Evolutionary conservation across 2,797 vertebrate genomes (phyloP).

Genomic region (Phyllotis vaccarum): DNA sequence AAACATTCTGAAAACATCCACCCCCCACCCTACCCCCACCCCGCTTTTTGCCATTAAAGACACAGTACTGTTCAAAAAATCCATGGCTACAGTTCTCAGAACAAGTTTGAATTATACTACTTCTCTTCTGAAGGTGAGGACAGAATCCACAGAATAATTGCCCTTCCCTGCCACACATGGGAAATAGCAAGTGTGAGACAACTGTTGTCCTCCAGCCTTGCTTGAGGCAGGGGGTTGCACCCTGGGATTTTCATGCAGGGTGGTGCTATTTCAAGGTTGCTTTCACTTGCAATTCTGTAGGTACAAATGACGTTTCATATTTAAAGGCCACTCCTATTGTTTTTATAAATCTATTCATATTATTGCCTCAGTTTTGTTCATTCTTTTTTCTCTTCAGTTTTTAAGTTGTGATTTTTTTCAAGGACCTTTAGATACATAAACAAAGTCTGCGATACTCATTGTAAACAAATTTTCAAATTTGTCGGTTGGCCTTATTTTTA

Average conservation of each 20-base stretch:
- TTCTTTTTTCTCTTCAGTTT: neutral
- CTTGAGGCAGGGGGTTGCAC: neutral
- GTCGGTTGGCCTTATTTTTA: constrained; percentile 9
- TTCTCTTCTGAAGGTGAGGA: neutral
- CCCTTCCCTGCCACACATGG: neutral
- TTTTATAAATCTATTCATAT: neutral
- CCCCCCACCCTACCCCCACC: too few species aligned
- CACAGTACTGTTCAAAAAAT: accelerated
- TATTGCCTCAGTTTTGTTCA: neutral
- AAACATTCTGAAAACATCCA: too few species aligned
- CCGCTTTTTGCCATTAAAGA: constrained; percentile 47
- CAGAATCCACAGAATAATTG: accelerated
- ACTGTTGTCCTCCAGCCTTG: neutral
- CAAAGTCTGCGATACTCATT: neutral
- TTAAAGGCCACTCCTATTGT: neutral
- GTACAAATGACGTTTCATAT: neutral
- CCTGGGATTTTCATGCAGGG: neutral
- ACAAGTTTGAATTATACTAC: accelerated
- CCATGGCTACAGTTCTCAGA: accelerated
- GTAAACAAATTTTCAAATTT: neutral
- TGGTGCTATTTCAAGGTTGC: accelerated
- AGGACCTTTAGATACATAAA: neutral
- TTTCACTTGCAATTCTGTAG: neutral
- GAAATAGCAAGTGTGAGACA: accelerated
- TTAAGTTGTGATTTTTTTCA: neutral